Evolutionary conservation across 2,113 vertebrate genomes (phyloP), one percentile per base, ranked within the genome.

Genomic region (Aspiorhynchus laticeps): DNA sequence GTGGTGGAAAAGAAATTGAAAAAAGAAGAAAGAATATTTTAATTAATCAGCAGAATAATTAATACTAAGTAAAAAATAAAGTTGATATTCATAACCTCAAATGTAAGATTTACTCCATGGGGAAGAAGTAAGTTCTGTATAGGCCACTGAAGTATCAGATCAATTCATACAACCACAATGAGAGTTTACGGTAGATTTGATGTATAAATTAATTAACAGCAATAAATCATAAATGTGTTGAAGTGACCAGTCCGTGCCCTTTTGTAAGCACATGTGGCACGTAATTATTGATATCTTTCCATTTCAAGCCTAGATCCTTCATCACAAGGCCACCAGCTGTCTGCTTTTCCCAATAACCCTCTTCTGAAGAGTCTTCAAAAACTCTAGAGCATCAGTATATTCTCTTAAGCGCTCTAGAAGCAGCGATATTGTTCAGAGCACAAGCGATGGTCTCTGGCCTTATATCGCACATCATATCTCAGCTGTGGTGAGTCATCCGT

Each of bases 11-110:
- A 56, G 88, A 88, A n/a, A 74, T 0, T 59, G 51, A 5, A 38
- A 85, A 53, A 59, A 33, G 38, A 59, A 83, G 51, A 36, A n/a
- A 7, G 3, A 46, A 69, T 86, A 90, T 83, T 46, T 63, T 73
- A 80, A 79, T 38, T 81, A 79, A 61, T 87, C 80, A 85, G 59
- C 77, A 74, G 33, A 65, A 61, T 61, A 67, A 84, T 46, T 67
- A 83, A 80, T 75, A 84, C 3, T 38, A 43, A 8, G 36, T 63
- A 79, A n/a, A n/a, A n/a, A n/a, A n/a, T 67, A 80, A 90, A 63
- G 85, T 88, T 88, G 56, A 53, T 85, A 73, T 86, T 73, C 65
- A 28, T 38, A 28, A 51, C n/a, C 15, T 61, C 53, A 59, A 74
- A 36, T n/a, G n/a, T n/a, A n/a, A n/a, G n/a, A n/a, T n/a, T n/a